phyloP scores from a whole-genome alignment of 2,888 invertebrate genomes.

The Xestia sexstrigata region DNA sequence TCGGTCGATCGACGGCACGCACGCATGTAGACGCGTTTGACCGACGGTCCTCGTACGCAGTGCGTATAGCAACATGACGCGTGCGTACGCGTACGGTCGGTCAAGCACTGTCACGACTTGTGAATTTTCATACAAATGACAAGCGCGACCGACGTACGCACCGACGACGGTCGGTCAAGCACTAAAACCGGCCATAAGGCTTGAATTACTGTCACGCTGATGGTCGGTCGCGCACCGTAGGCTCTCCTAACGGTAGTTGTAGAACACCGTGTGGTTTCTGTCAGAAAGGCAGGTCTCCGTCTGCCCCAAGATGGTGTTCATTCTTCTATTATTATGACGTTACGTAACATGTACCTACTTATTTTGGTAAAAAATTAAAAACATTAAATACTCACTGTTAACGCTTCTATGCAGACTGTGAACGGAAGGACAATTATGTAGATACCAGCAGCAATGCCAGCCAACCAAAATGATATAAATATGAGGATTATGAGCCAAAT shows the following conservation, averaged over 20 bases:
- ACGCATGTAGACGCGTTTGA: too few relatives aligned
- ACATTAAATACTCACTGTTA: constrained; percentile 90
- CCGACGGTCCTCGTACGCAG: too few relatives aligned
- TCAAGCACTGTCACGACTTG: too few relatives aligned
- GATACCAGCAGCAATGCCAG: constrained; percentile 92
- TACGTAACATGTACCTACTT: background rate
- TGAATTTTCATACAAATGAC: too few relatives aligned
- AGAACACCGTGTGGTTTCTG: background rate
- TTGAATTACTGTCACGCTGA: too few relatives aligned
- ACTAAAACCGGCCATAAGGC: too few relatives aligned
- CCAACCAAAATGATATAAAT: constrained; percentile 92
- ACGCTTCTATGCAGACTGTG: constrained; percentile 92
- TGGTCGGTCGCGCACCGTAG: too few relatives aligned
- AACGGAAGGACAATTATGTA: constrained; percentile 93
- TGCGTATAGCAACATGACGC: too few relatives aligned
- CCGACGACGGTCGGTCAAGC: too few relatives aligned
- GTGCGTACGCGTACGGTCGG: too few relatives aligned
- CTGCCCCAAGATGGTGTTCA: background rate
- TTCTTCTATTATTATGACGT: background rate
- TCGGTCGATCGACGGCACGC: too few relatives aligned
- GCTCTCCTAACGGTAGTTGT: background rate
- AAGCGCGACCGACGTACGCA: too few relatives aligned
- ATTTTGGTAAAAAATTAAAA: background rate
- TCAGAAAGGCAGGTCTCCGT: background rate
- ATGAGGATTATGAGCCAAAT: constrained; percentile 81